These are phyloP conservation scores for Mimas tiliae DNA, from an alignment of 2,888 invertebrate species.

Conservation along the genomic window DNA sequence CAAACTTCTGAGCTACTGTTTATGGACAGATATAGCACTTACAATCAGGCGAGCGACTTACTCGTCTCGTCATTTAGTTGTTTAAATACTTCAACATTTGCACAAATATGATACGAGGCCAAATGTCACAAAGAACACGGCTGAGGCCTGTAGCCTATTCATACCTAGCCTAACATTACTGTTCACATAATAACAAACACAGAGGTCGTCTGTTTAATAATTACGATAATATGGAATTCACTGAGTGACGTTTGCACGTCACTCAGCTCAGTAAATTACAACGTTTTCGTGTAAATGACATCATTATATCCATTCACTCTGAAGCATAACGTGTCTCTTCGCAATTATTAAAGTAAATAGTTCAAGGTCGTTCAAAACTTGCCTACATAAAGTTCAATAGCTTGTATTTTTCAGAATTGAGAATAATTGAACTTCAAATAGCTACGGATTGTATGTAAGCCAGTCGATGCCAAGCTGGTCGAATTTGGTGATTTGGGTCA, in stretches of 20 bases:
- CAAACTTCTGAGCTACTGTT: no score
- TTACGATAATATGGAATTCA: not conserved
- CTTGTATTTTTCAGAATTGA: not conserved
- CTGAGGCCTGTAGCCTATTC: slow-evolving; percentile 1
- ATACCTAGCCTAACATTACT: slow-evolving; percentile 3
- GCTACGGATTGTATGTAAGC: no score
- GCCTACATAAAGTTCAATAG: not conserved
- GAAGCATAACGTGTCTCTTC: not conserved
- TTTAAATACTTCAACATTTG: no score
- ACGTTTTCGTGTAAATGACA: not conserved
- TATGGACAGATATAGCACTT: no score
- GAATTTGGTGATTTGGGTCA: no score
- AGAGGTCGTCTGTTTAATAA: slow-evolving; percentile 12
- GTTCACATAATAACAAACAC: not conserved
- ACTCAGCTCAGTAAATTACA: not conserved
- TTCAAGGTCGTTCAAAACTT: not conserved
- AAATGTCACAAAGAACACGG: not conserved
- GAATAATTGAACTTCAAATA: not conserved
- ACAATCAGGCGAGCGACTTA: no score
- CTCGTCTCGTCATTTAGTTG: no score
- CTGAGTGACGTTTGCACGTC: no score
- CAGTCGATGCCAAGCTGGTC: no score
- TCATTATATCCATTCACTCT: not conserved
- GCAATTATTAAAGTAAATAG: not conserved
- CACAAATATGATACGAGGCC: not conserved